phyloP scores from a whole-genome alignment of 92 coral and sea anemone species.

The Paragorgia papillata region DNA sequence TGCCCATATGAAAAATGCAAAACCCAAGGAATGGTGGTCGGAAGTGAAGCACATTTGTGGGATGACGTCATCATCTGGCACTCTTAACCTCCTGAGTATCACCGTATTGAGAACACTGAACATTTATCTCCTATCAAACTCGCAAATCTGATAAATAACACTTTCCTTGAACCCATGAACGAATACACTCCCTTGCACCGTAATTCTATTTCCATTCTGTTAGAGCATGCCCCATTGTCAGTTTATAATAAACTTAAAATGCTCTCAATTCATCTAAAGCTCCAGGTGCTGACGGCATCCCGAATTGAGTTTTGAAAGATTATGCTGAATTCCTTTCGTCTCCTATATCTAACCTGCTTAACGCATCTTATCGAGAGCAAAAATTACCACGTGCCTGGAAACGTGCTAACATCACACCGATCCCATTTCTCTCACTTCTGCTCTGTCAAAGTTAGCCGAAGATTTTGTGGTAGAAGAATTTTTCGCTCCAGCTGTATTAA shows the following conservation, averaged over 20 bases:
- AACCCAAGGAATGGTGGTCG: constrained; percentile 22
- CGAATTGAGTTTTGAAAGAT: constrained; percentile 16
- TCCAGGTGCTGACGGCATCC: constrained; percentile 7
- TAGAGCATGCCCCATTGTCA: too few species aligned
- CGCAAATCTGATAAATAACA: constrained; percentile 13
- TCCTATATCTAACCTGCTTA: constrained; percentile 6
- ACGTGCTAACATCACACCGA: constrained; percentile 12
- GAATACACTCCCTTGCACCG: too few species aligned
- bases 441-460: constrained; percentile 15
- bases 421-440: constrained; percentile 10
- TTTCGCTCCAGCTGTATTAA: not conserved
- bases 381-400: constrained; percentile 3
- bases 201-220: too few species aligned
- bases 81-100: too few species aligned
- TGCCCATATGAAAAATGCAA: not conserved
- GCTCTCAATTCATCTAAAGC: constrained; percentile 8
- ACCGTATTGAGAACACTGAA: constrained; percentile 16
- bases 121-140: constrained; percentile 21
- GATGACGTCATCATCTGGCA: constrained; percentile 14
- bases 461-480: not conserved
- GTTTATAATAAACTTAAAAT: too few species aligned
- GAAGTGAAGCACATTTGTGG: constrained; percentile 34
- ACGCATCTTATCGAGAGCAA: too few species aligned
- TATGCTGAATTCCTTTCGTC: constrained; percentile 9
- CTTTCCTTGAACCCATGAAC: too few species aligned